Percentiles rank a stretch among this genome's conserved stretches.
phyloP scores from a whole-genome alignment of 2,797 vertebrate genomes.

The Thunnus albacares region DNA sequence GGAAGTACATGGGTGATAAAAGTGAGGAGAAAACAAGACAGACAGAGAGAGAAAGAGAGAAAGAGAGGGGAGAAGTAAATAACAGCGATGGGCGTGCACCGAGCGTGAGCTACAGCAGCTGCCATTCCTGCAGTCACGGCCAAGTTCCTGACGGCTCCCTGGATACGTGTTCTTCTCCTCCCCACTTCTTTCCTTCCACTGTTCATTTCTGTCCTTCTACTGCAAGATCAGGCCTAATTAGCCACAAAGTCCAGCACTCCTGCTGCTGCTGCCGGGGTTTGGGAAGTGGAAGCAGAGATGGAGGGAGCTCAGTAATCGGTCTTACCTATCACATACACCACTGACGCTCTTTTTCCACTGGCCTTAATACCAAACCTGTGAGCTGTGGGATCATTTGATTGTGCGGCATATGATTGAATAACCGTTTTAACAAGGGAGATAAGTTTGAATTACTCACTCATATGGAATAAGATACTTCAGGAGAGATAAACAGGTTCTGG shows the following conservation, averaged over 20 bases:
- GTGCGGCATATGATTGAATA: constrained; percentile 29
- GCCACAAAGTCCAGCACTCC: constrained; percentile 33
- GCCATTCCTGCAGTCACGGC: constrained; percentile 69
- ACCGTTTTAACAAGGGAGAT: constrained; percentile 43
- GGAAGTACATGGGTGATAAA: constrained; percentile 25
- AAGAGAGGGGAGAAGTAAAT: constrained; percentile 27
- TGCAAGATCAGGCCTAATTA: constrained; percentile 42
- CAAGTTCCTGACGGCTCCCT: constrained; percentile 80
- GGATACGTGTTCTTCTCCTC: constrained; percentile 61
- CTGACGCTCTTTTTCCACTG: constrained; percentile 55
- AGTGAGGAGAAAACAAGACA: constrained; percentile 9
- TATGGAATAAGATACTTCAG: constrained; percentile 45
- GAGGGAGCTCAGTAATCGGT: constrained; percentile 4
- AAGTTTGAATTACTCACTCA: constrained; percentile 45
- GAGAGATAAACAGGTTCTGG: constrained; percentile 45
- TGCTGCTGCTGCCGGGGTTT: constrained; percentile 21
- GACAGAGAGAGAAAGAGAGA: constrained; percentile 26
- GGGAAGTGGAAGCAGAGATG: constrained; percentile 34
- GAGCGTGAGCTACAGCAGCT: constrained; percentile 78
- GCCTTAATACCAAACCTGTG: constrained; percentile 44
- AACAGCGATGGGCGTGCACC: constrained; percentile 59
- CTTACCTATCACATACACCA: constrained; percentile 29
- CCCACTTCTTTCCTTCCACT: constrained; percentile 26
- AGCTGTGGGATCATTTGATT: constrained; percentile 31
- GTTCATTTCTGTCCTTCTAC: constrained; percentile 30